Percentiles rank a stretch among this genome's conserved stretches.
Conservation (phyloP, 2,113 vertebrate species). For the Oncorhynchus gorbuscha region DNA sequence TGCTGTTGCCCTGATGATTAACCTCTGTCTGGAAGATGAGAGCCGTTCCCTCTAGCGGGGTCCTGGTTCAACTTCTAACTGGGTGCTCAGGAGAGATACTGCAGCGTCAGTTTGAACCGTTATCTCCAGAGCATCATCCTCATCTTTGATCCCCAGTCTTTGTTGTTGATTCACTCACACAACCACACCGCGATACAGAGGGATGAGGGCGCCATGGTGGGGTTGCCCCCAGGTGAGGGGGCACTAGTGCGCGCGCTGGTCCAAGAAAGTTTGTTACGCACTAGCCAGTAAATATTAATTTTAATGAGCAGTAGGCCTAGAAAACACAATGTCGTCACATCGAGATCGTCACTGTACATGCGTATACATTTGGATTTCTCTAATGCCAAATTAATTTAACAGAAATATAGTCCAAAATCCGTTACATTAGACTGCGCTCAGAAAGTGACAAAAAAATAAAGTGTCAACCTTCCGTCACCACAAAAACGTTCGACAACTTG, state of each 20-base stretch:
- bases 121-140: slow-evolving; percentile 17
- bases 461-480: slow-evolving; percentile 11
- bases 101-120: slow-evolving; percentile 21
- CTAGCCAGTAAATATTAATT: background rate
- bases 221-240: slow-evolving; percentile 44
- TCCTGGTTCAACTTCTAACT: slow-evolving; percentile 17
- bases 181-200: slow-evolving; percentile 33
- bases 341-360: slow-evolving; percentile 13
- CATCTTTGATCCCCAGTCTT: slow-evolving; percentile 28
- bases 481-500: slow-evolving; percentile 37
- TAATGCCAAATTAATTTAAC: background rate
- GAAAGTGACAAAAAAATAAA: slow-evolving; percentile 16
- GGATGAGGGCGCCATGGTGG: slow-evolving; percentile 43
- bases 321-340: slow-evolving; percentile 21
- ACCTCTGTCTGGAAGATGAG: background rate
- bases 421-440: slow-evolving; percentile 38
- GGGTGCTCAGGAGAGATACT: slow-evolving; percentile 25
- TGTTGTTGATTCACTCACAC: slow-evolving; percentile 21
- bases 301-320: background rate
- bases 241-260: slow-evolving; percentile 4
- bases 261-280: slow-evolving; percentile 21
- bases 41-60: background rate
- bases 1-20: slow-evolving; percentile 13
- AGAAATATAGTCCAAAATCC: slow-evolving; percentile 18
- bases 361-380: slow-evolving; percentile 15